Conservation (phyloP, 1,140 invertebrate species). For the Pseudomyrmex flavicornis region DNA sequence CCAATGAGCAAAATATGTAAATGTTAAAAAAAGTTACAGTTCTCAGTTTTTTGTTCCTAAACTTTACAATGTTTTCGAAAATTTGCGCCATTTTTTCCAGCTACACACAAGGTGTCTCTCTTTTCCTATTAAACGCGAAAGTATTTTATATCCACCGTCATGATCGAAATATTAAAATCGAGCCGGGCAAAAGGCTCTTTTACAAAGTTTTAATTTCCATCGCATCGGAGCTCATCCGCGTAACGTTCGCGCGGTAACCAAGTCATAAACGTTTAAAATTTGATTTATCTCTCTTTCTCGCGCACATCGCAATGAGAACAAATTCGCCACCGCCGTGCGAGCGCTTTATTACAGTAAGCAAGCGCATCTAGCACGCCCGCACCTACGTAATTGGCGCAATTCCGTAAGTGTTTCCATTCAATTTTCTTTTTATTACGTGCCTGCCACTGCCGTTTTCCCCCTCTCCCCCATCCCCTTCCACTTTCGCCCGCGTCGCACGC, state of each 20-base stretch:
- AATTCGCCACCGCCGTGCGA: slow-evolving; percentile 37
- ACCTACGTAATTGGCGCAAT: slow-evolving; percentile 59
- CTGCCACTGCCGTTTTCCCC: not conserved
- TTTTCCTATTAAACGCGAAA: not conserved
- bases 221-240: slow-evolving; percentile 14
- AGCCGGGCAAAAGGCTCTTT: slow-evolving; percentile 2
- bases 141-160: slow-evolving; percentile 4
- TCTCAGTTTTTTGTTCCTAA: no score
- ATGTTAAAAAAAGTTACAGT: no score
- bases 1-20: no score
- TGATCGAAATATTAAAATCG: slow-evolving; percentile 34
- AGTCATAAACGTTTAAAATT: slow-evolving; percentile 57
- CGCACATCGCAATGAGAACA: slow-evolving; percentile 52
- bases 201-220: slow-evolving; percentile 44
- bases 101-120: not conserved
- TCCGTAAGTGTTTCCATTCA: slow-evolving; percentile 61
- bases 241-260: slow-evolving; percentile 21
- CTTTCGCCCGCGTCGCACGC: slow-evolving; percentile 18
- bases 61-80: no score
- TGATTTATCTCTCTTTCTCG: slow-evolving; percentile 47
- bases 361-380: slow-evolving; percentile 41
- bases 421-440: slow-evolving; percentile 60
- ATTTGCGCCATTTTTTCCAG: no score
- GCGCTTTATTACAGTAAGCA: slow-evolving; percentile 53
- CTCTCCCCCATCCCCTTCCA: no score